A percentile compares a stretch with the other conserved stretches of the same genome.
These are phyloP conservation scores for Parnassius orleans DNA, from an alignment of 2,888 invertebrate species.

Conservation along the genomic window DNA sequence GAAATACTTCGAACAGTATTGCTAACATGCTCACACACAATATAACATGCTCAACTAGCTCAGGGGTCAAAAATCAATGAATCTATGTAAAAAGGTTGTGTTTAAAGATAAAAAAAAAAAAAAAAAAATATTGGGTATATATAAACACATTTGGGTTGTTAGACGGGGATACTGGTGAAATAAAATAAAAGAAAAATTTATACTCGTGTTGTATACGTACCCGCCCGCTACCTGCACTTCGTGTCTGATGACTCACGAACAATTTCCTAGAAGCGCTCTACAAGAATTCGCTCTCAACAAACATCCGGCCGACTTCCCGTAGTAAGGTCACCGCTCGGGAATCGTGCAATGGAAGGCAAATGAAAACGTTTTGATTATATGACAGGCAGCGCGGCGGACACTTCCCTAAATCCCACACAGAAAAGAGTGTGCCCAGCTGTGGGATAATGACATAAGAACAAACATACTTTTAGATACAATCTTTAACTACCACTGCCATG, in stretches of 20 bases:
- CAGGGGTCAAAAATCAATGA: too few relatives aligned
- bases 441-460: too few relatives aligned
- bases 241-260: slow-evolving; percentile 16
- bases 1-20: too few relatives aligned
- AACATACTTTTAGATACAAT: too few relatives aligned
- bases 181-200: not conserved
- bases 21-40: too few relatives aligned
- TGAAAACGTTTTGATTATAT: not conserved
- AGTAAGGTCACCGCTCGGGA: slow-evolving; percentile 17
- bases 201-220: slow-evolving; percentile 9
- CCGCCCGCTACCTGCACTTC: not conserved
- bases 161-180: too few relatives aligned
- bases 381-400: not conserved
- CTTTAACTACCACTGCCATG: too few relatives aligned
- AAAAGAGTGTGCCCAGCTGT: not conserved
- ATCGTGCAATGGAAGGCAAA: not conserved
- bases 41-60: too few relatives aligned
- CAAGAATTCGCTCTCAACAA: slow-evolving; percentile 24
- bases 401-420: not conserved
- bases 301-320: slow-evolving; percentile 28
- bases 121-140: too few relatives aligned
- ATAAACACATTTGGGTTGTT: too few relatives aligned
- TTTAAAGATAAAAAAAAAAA: too few relatives aligned
- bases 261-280: slow-evolving; percentile 22
- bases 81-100: too few relatives aligned